These are phyloP conservation scores for Buathra laborator DNA, from an alignment of 2,888 invertebrate genomes.

Conservation along the genomic window DNA sequence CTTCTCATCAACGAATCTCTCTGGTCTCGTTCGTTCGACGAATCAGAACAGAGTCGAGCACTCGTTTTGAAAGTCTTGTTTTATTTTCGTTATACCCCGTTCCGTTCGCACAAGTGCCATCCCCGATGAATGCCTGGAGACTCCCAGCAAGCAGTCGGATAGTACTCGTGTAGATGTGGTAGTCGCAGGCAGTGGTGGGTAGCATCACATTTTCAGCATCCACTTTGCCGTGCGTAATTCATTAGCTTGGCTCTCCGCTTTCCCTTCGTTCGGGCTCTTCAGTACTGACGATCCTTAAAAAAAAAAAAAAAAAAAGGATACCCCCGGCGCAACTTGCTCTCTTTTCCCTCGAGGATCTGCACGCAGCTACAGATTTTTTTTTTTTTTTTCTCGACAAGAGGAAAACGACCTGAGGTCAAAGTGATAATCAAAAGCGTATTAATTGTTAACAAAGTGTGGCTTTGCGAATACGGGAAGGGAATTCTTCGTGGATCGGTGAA, in stretches of 20 bases:
- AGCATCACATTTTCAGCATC: slow-evolving; percentile 20
- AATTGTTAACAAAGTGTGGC: slow-evolving; percentile 18
- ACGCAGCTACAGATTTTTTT: slow-evolving; percentile 7
- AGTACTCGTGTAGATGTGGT: not conserved
- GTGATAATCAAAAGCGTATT: not conserved
- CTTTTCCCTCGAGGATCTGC: slow-evolving; percentile 2
- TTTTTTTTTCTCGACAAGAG: not conserved
- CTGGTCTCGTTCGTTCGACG: slow-evolving; percentile 74
- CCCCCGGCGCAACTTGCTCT: not conserved
- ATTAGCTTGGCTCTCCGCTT: slow-evolving; percentile 19
- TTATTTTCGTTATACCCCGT: slow-evolving; percentile 20
- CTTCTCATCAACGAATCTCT: slow-evolving; percentile 30
- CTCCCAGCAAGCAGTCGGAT: not conserved
- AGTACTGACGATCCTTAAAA: not conserved
- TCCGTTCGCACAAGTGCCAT: slow-evolving; percentile 36
- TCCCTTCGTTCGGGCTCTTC: slow-evolving; percentile 13
- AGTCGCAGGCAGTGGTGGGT: not conserved
- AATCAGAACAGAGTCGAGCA: slow-evolving; percentile 80
- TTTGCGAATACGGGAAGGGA: not conserved
- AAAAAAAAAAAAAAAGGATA: not conserved
- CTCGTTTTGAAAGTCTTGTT: slow-evolving; percentile 71
- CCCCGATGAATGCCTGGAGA: not conserved
- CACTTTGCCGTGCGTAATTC: slow-evolving; percentile 45
- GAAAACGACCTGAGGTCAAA: not conserved
- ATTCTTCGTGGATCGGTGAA: not conserved